Base-by-base conservation (phyloP, 2,113 vertebrate species). In the Callipepla squamata region DNA sequence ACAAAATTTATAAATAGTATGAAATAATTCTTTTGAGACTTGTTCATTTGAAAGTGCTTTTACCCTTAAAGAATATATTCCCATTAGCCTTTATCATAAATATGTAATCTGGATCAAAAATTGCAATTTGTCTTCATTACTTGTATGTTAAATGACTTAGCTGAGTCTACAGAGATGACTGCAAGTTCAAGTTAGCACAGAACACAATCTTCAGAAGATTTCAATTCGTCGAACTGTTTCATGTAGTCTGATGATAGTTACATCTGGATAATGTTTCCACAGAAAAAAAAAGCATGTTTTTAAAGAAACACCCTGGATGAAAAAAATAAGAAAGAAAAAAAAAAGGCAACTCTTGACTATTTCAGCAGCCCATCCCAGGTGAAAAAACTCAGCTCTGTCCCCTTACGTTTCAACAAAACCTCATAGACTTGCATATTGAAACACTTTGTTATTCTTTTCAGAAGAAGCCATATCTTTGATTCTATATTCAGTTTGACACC, bases 401-500 rank as follows among this genome's bases (percentile, higher is more conserved):
- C 25, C 51, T 93, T 74, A 45, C 4, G 68, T 75, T 94, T 88
- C 55, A 76, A 65, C 3, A 3, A 77, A 78, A 73, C 6, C 22
- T 30, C 17, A 62, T 8, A 73, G 65, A 80, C 6, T 77, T n/a
- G 16, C 23, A 51, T 59, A 61, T 82, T 85, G 72, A 93, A 92
- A 55, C 20, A 57, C 42, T 77, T 79, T 6, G 40, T 90, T 70
- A 80, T 87, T 77, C 75, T 77, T 87, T 77, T 57, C 78, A 70
- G 67, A 89, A 89, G 50, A 26, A 80, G 18, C 10, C 5, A 0
- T 63, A 70, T 65, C 65, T 95, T 96, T 92, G 67, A 91, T 89
- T 89, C 34, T 18, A 68, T 70, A 83, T 83, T 80, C 87, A 87
- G n/a, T 85, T 47, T 85, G 81, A 83, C 81, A 75, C 14, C 19